Evolutionary conservation across 2,888 invertebrate genomes (phyloP).

Genomic region (Alloplasta piceator): DNA sequence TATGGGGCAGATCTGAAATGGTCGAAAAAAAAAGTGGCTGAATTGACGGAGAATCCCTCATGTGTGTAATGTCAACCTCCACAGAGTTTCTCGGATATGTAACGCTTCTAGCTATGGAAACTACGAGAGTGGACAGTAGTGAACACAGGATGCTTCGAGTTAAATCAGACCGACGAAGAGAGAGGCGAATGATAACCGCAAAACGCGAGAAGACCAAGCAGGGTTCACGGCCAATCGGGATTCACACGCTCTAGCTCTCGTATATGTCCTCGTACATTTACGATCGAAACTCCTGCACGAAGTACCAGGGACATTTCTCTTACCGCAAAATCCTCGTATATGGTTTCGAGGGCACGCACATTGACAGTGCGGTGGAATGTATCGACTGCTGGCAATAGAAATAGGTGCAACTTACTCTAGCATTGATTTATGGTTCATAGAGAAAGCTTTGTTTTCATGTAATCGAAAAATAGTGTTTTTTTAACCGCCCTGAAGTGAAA

Average conservation of each 20-base stretch:
- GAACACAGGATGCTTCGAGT: slow-evolving; percentile 1
- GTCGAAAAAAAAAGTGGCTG: too few species aligned
- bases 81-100: background rate
- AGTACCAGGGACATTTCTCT: slow-evolving; percentile 20
- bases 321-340: background rate
- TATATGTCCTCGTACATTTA: slow-evolving; percentile 42
- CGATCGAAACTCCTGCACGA: slow-evolving; percentile 42
- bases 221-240: slow-evolving; percentile 56
- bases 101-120: background rate
- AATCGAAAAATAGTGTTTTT: too few species aligned
- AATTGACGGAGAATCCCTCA: too few species aligned
- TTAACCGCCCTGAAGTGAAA: too few species aligned
- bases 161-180: background rate
- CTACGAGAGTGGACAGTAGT: background rate
- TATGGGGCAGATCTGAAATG: too few species aligned
- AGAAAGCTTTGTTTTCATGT: too few species aligned
- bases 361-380: too few species aligned
- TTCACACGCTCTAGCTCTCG: slow-evolving; percentile 18
- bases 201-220: slow-evolving; percentile 3
- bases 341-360: too few species aligned
- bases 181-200: slow-evolving; percentile 11
- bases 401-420: too few species aligned
- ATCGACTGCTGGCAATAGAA: too few species aligned
- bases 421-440: too few species aligned
- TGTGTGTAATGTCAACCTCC: too few species aligned